phyloP scores from a whole-genome alignment of 2,113 vertebrate species.

The Brachypteracias leptosomus region DNA sequence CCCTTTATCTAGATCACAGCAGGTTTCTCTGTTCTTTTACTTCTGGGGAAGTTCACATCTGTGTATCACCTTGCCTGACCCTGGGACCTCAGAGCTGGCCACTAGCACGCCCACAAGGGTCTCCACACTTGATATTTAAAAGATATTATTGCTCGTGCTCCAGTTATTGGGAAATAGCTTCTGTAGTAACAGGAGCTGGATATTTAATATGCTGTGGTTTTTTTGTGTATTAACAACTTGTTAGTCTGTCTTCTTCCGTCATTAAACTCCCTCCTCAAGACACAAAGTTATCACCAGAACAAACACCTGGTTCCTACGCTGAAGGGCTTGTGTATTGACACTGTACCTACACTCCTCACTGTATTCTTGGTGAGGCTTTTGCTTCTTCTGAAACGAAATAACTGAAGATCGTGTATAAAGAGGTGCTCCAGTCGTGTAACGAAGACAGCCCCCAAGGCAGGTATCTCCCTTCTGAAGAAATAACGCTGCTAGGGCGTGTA shows the following conservation, averaged over 20 bases:
- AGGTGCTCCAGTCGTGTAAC: accelerated
- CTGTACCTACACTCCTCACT: accelerated
- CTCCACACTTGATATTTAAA: accelerated
- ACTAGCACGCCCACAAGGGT: accelerated
- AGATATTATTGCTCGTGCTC: not conserved
- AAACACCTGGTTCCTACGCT: accelerated
- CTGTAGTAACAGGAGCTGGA: not conserved
- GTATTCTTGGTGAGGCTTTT: accelerated
- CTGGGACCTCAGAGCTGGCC: not conserved
- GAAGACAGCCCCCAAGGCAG: not conserved
- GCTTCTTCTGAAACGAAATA: not conserved
- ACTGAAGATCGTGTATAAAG: accelerated
- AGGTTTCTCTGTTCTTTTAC: not conserved
- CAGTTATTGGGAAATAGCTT: not conserved
- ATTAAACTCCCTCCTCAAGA: not conserved
- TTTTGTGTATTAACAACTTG: not conserved
- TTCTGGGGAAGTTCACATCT: not conserved
- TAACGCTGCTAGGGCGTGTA: not conserved
- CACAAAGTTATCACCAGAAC: not conserved
- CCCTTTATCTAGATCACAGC: not conserved
- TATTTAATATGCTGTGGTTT: not conserved
- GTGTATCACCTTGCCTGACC: accelerated
- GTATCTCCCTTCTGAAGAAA: not conserved
- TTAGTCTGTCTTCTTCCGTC: not conserved
- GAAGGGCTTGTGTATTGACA: accelerated